phyloP scores from a whole-genome alignment of 1,140 invertebrate species.

The Arctopsyche grandis region DNA sequence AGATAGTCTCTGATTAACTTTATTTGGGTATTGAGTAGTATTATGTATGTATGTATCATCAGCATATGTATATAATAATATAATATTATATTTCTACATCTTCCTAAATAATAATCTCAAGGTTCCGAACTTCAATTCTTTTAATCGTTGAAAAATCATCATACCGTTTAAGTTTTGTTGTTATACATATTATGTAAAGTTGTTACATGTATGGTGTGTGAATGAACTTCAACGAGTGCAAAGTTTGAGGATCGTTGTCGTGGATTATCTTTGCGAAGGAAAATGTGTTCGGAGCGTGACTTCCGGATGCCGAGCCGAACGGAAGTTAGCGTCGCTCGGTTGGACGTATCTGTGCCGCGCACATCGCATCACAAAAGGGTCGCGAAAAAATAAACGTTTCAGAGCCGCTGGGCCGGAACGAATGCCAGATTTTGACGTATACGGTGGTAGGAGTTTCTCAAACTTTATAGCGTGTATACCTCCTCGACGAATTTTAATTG shows the following conservation, averaged over 20 bases:
- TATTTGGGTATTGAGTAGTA: too few species aligned
- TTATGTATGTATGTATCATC: too few species aligned
- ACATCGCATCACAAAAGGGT: not conserved
- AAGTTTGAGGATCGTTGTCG: not conserved
- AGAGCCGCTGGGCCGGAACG: not conserved
- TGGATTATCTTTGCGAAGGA: not conserved
- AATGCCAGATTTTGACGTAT: not conserved
- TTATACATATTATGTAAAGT: too few species aligned
- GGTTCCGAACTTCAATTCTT: too few species aligned
- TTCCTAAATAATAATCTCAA: too few species aligned
- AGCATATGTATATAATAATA: too few species aligned
- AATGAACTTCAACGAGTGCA: not conserved
- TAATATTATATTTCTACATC: too few species aligned
- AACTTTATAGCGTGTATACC: not conserved
- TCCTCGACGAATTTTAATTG: too few species aligned
- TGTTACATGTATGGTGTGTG: too few species aligned
- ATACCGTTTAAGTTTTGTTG: too few species aligned
- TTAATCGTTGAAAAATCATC: too few species aligned
- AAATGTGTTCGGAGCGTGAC: conserved; percentile 20
- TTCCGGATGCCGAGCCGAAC: conserved; percentile 5
- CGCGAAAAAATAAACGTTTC: not conserved
- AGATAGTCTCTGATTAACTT: too few species aligned
- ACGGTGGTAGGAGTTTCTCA: not conserved
- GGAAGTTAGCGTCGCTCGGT: not conserved
- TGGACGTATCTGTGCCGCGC: conserved; percentile 18